Evolutionary conservation across 1,140 invertebrate genomes (phyloP).

Genomic region (Eciton burchellii): DNA sequence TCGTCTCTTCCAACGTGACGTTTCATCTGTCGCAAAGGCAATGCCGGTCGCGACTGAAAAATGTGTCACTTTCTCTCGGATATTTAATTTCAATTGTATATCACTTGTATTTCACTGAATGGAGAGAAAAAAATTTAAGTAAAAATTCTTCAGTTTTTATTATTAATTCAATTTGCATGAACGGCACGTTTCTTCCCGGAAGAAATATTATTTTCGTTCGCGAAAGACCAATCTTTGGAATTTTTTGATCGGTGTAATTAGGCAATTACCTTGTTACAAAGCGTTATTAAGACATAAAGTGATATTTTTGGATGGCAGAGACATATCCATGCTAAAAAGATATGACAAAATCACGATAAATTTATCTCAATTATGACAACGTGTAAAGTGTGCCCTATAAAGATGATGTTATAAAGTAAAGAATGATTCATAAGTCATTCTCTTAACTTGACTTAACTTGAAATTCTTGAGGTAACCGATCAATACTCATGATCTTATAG

Average conservation of each 20-base stretch:
- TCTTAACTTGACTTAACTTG: too few relatives aligned
- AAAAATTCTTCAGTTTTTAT: background rate
- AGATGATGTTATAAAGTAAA: background rate
- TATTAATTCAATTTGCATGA: background rate
- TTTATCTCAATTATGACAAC: background rate
- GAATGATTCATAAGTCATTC: background rate
- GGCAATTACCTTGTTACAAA: too few relatives aligned
- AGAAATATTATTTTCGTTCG: too few relatives aligned
- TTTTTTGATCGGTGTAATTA: too few relatives aligned
- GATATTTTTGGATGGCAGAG: too few relatives aligned
- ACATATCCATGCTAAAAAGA: background rate
- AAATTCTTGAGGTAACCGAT: too few relatives aligned
- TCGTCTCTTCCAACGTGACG: slow-evolving; percentile 43
- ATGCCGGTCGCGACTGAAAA: background rate
- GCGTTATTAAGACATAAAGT: too few relatives aligned
- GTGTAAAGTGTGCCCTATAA: background rate
- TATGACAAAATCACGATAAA: background rate
- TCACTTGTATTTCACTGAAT: background rate
- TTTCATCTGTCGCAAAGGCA: background rate
- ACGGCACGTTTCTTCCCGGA: too few relatives aligned
- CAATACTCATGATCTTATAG: too few relatives aligned
- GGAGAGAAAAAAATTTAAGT: background rate
- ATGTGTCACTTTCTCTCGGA: too few relatives aligned
- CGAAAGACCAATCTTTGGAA: too few relatives aligned
- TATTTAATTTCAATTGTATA: background rate